Conservation (phyloP, 2,113 vertebrate species). For the Phyllopteryx taeniolatus region DNA sequence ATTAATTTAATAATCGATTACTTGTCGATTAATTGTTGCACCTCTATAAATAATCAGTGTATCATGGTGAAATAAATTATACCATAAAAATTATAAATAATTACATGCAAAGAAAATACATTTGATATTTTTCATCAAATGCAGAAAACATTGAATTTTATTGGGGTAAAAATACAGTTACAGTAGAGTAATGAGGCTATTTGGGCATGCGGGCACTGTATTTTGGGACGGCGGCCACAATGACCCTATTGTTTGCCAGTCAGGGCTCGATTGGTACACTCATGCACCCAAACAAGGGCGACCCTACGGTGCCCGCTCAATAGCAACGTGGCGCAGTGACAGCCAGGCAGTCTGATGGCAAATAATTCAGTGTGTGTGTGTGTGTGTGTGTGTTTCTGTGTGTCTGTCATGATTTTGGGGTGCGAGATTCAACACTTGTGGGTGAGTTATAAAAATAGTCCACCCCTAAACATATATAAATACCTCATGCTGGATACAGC, state of each 20-base stretch:
- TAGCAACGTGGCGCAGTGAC: background rate
- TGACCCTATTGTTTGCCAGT: slow-evolving; percentile 45
- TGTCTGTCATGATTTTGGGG: background rate
- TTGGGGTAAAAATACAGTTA: background rate
- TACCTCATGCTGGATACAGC: background rate
- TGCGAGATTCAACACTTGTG: background rate
- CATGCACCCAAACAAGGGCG: slow-evolving; percentile 17
- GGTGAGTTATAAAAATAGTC: slow-evolving; percentile 48
- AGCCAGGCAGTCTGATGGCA: background rate
- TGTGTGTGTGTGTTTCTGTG: background rate
- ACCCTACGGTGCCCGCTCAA: background rate
- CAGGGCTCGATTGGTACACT: slow-evolving; percentile 15
- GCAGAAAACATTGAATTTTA: background rate
- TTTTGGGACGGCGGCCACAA: slow-evolving; percentile 27
- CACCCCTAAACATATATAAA: slow-evolving; percentile 20
- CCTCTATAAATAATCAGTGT: no score
- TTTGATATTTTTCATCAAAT: background rate
- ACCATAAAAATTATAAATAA: no score
- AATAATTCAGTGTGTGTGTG: background rate
- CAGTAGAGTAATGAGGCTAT: background rate
- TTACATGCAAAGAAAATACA: no score
- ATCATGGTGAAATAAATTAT: no score
- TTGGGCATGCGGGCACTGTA: background rate
- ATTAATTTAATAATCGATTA: no score
- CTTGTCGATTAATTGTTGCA: no score